These are phyloP conservation scores for Drosophila ogumai DNA, from an alignment of 1,140 invertebrate genomes.

Conservation along the genomic window DNA sequence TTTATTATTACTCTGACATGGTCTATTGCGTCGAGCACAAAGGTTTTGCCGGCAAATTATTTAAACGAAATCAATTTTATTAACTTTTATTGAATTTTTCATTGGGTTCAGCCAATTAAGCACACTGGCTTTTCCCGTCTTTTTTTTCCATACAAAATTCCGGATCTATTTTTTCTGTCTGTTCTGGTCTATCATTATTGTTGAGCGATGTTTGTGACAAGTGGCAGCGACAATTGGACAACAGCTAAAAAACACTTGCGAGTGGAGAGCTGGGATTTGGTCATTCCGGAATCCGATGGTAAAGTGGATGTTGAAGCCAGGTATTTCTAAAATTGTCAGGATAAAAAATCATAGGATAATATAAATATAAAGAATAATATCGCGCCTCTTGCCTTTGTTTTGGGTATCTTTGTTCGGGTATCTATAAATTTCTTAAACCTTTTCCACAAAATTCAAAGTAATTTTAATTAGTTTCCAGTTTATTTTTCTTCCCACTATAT, in stretches of 20 bases:
- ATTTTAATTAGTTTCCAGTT: neutral
- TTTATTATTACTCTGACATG: constrained; percentile 19
- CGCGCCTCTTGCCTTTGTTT: no score
- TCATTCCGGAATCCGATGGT: neutral
- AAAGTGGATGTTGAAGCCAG: neutral
- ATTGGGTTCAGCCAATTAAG: constrained; percentile 54
- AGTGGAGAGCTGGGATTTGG: constrained; percentile 5
- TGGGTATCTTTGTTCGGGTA: no score
- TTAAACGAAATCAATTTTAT: constrained; percentile 63
- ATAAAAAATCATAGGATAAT: neutral
- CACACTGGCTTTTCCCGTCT: constrained; percentile 10
- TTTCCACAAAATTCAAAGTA: no score
- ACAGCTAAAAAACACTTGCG: constrained; percentile 11
- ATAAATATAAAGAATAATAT: no score
- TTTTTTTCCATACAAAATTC: constrained; percentile 5
- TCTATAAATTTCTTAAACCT: no score
- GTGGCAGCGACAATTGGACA: constrained; percentile 21
- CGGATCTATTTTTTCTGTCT: constrained; percentile 3
- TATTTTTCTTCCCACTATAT: neutral
- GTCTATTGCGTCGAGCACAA: constrained; percentile 36
- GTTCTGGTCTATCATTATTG: neutral
- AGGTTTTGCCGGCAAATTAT: constrained; percentile 38
- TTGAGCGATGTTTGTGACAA: constrained; percentile 23
- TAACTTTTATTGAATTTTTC: constrained; percentile 66
- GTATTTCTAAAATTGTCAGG: neutral